Base-by-base conservation (phyloP, 1,140 invertebrate species). In the Mercenaria mercenaria region DNA sequence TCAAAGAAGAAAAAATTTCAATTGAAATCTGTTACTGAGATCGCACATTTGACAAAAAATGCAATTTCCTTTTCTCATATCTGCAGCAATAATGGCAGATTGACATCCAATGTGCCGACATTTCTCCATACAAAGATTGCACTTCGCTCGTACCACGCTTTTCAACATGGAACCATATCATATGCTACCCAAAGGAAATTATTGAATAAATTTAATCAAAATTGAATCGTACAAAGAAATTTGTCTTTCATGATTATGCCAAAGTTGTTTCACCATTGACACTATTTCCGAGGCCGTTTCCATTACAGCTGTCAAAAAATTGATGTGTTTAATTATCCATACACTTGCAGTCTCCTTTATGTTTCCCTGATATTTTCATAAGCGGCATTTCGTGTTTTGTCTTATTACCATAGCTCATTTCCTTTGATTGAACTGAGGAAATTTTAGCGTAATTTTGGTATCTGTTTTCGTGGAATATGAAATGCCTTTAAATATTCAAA, bases 111-210 rank as follows among this genome's bases (percentile, higher is more conserved):
- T 41, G 67, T 72, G 67, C 67, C 20, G 67, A 72, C 34, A 39
- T 37, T 47, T 72, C 67, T 32, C 74, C 39, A 77, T 52, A 29
- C 74, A 77, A 77, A 50, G 74, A 47, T 32, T 43, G 74, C n/a
- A 34, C 67, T 23, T 39, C 67, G 4, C 67, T 37, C 15, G 11
- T 41, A 37, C 34, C 67, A 39, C 10, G 47, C 76, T 52, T 79
- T 52, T 79, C 76, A 79, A 56, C 23, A 37, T 79, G 47, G 37
- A 52, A 50, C 34, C 18, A 26, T 34, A 79, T 52, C 47, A 52
- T 79, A 79, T 79, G 47, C 18, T 79, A 79, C 76, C 76, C 76
- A 52, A 79, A 79, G 76, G 76, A 79, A 79, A 79, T 79, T 79
- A 79, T 79, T 56, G 47, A 79, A 79, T 79, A 41, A 79, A 79